phyloP scores from a whole-genome alignment of 1,140 invertebrate species.

The Pseudoatta argentina region DNA sequence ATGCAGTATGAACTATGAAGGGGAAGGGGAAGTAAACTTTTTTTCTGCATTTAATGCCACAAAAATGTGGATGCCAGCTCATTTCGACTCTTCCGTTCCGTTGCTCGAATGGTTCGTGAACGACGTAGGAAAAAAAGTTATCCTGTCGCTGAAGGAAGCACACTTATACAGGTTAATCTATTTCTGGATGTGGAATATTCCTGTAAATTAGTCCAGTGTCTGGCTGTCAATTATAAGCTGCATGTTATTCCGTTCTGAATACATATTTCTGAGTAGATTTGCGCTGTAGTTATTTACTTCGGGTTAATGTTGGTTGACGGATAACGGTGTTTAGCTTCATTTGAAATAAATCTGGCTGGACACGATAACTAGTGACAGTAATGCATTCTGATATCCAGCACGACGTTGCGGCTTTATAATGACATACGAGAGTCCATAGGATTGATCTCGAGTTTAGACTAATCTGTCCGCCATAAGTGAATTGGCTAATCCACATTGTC shows the following conservation, averaged over 20 bases:
- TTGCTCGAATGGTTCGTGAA: background rate
- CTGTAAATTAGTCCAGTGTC: constrained; percentile 21
- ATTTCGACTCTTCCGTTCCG: constrained; percentile 39
- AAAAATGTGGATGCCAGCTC: constrained; percentile 26
- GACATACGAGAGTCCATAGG: constrained; percentile 42
- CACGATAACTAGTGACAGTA: constrained; percentile 39
- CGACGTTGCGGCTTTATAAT: constrained; percentile 49
- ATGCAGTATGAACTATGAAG: background rate
- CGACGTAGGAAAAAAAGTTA: background rate
- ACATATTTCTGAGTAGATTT: background rate
- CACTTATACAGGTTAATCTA: background rate
- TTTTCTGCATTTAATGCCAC: constrained; percentile 71
- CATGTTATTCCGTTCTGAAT: background rate
- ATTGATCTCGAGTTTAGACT: constrained; percentile 46
- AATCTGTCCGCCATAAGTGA: constrained; percentile 3
- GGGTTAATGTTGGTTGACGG: background rate
- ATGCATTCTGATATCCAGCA: constrained; percentile 43
- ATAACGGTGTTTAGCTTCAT: constrained; percentile 2
- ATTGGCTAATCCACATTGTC: constrained; percentile 7
- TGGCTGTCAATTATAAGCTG: background rate
- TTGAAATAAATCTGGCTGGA: constrained; percentile 9
- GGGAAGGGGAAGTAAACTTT: constrained; percentile 58
- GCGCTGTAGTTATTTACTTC: background rate
- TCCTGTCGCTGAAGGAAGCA: background rate
- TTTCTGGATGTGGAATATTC: background rate